Evolutionary conservation across 1,140 invertebrate species (phyloP), one percentile per base, ranked within the genome.

Genomic region (Penaeus indicus): DNA sequence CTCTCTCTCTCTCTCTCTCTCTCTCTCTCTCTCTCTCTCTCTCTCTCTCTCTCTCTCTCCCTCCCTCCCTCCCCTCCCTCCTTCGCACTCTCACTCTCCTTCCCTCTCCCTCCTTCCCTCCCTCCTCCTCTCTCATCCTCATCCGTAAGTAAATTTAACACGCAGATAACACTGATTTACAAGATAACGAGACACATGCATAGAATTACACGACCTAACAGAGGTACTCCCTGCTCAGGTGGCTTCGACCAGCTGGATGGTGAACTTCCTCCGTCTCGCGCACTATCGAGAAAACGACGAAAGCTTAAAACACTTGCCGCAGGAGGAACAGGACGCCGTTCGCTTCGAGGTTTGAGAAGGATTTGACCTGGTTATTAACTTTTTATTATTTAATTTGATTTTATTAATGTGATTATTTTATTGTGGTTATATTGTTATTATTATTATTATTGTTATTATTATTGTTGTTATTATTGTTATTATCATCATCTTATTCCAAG

Each of bases 181-280:
- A 32, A 32, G 2, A 32, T 72, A 16, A 16, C 16, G 4, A n/a
- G 4, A 72, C n/a, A 72, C n/a, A 72, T 72, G n/a, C 38, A 25
- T 72, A 72, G 16, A 72, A 27, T n/a, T n/a, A 25, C 38, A 72
- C 38, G 38, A 72, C 27, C 13, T 72, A n/a, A 75, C 69, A 32
- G n/a, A 21, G 22, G 4, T 77, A n/a, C 25, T 38, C 42, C 42
- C 8, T 22, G 19, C 22, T 1, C 75, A 89, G 88, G 85, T 81
- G n/a, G 88, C 88, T n/a, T 89, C 88, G 2, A 81, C 83, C 27
- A 89, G 83, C 63, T 89, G 88, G 88, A 89, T 85, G 77, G 60
- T 72, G 8, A 81, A 89, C 63, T 89, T 89, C 27, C 69, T 89
- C 2, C 78, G 67, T 21, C 88, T 89, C 1, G 88, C 64, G 7